Percentiles rank a stretch among this genome's conserved stretches.
phyloP scores from a whole-genome alignment of 2,888 invertebrate genomes.

The Erynnis tages region DNA sequence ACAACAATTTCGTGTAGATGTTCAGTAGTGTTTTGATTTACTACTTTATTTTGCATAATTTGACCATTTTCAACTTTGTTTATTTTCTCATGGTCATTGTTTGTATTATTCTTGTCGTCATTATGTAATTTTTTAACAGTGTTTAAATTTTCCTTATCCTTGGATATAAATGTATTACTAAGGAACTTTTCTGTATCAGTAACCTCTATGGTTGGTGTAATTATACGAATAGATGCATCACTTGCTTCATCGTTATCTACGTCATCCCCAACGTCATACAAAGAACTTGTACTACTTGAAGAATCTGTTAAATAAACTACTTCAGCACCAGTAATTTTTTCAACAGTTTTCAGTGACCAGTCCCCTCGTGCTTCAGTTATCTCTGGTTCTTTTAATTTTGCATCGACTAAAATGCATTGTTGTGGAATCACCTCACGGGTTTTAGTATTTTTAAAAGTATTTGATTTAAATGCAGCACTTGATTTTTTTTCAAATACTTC shows the following conservation, averaged over 20 bases:
- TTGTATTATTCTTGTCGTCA: constrained; percentile 14
- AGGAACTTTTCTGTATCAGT: constrained; percentile 68
- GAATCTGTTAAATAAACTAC: constrained; percentile 86
- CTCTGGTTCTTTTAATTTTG: constrained; percentile 81
- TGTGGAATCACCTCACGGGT: constrained; percentile 53
- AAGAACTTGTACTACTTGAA: constrained; percentile 83
- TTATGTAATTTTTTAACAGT: not conserved
- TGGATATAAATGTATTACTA: constrained; percentile 54
- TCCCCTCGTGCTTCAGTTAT: constrained; percentile 82
- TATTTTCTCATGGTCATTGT: constrained; percentile 2
- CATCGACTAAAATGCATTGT: constrained; percentile 81
- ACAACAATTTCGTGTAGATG: constrained; percentile 62
- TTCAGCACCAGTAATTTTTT: constrained; percentile 83
- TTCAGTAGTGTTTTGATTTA: constrained; percentile 1
- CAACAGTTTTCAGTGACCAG: constrained; percentile 74
- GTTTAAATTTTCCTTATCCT: constrained; percentile 29
- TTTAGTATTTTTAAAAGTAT: not conserved
- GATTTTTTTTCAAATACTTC: constrained; percentile 70
- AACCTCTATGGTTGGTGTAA: constrained; percentile 76
- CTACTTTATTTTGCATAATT: constrained; percentile 1
- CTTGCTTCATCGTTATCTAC: constrained; percentile 67
- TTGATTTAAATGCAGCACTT: constrained; percentile 29
- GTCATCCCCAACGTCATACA: constrained; percentile 78
- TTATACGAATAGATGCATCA: constrained; percentile 72
- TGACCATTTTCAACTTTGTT: constrained; percentile 3